A percentile compares a stretch with the other conserved stretches of the same genome.
Evolutionary conservation across 2,113 vertebrate species (phyloP).

Genomic region (Anguilla rostrata): DNA sequence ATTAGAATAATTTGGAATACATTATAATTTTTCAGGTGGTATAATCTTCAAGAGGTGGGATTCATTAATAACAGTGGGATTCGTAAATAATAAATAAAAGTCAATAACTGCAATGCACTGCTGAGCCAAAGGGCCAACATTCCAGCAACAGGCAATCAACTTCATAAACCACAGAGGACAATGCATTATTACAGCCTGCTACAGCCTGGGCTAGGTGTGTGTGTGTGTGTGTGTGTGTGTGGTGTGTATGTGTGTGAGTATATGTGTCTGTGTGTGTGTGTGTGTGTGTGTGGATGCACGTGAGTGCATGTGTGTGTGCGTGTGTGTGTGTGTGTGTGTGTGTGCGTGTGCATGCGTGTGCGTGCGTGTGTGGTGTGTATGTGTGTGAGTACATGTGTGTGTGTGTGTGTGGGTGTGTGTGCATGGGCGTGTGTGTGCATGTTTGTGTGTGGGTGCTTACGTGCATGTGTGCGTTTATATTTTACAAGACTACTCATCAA

Average conservation of each 20-base stretch:
- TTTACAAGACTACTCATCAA: no score
- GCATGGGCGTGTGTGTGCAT: neutral
- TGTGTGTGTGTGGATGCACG: no score
- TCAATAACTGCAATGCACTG: conserved; percentile 33
- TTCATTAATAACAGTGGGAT: conserved; percentile 7
- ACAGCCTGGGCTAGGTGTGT: neutral
- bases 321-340: no score
- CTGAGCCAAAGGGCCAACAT: conserved; percentile 20
- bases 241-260: neutral
- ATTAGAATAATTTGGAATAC: conserved; percentile 37
- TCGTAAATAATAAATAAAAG: neutral
- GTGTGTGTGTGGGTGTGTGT: no score
- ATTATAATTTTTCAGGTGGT: conserved; percentile 25
- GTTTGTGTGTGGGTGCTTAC: no score
- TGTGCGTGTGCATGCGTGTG: neutral
- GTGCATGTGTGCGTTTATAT: no score
- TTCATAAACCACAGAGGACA: conserved; percentile 16
- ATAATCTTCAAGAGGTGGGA: conserved; percentile 31
- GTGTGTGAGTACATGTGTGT: no score
- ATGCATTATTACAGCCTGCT: conserved; percentile 11
- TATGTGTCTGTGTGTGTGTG: no score
- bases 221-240: neutral
- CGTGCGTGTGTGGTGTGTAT: no score
- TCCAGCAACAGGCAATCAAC: conserved; percentile 30
- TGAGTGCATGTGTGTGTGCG: neutral